Evolutionary conservation across 2,113 vertebrate species (phyloP), one percentile per base, ranked within the genome.

Genomic region (Psittacara wagleri): DNA sequence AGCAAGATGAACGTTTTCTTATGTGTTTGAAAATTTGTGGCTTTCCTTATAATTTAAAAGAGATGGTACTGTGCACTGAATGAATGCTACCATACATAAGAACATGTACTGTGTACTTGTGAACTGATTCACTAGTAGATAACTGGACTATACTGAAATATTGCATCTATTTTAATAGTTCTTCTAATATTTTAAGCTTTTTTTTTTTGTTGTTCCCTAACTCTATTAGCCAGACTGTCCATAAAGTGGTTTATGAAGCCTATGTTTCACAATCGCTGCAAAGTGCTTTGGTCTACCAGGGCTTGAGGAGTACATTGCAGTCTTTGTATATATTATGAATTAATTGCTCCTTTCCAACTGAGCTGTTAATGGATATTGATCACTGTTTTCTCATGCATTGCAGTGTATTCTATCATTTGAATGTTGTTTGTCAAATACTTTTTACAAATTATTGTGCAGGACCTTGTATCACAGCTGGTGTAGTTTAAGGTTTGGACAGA

Each of bases 401-500:
- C 95, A 97, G 77, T 91, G 51, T 72, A 37, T 93, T 91, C 35
- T 94, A 48, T 92, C 70, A 82, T 76, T 87, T 83, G 67, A 54
- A 44, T 83, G 78, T 92, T 96, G 94, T 97, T 98, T 98, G 96
- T 98, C 96, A 94, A 96, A 97, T 96, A 91, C 81, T 90, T 98
- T 79, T 96, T 97, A 96, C 97, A 98, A 97, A 98, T 98, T 96
- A 92, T 87, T 92, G 52, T 97, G 82, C 95, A 85, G 92, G 87
- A 88, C 95, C 96, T 96, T 96, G 84, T 97, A 98, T 98, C 98
- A 97, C 98, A 98, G 97, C 98, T 98, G 98, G 98, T 98, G 98
- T 98, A 97, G 97, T 98, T 98, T 98, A 98, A 98, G 97, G 95
- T 97, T 98, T 98, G 98, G 98, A 98, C 97, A 97, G 95, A 97